Percentiles rank a stretch among this genome's conserved stretches.
Conservation (phyloP, 2,113 vertebrate genomes). For the Lutjanus erythropterus region DNA sequence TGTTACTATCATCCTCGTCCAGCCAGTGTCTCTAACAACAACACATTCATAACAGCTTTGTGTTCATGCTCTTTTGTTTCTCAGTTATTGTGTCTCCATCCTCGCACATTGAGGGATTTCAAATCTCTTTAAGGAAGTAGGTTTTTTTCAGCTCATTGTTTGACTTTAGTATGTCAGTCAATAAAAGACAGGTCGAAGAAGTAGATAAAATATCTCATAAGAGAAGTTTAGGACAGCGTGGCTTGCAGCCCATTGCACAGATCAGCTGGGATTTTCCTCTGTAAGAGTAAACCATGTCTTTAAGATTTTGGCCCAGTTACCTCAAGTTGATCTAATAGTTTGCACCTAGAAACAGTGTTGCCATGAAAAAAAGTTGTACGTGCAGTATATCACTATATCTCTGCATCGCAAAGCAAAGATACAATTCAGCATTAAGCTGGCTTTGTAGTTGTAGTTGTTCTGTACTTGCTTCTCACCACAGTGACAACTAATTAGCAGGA, state of each 20-base stretch:
- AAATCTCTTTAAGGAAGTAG: conserved; percentile 9
- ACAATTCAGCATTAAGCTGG: conserved; percentile 16
- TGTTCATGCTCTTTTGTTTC: conserved; percentile 33
- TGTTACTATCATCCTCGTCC: conserved; percentile 44
- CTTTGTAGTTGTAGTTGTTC: conserved; percentile 22
- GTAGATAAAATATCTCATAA: background rate
- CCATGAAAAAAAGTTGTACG: background rate
- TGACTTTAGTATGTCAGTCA: conserved; percentile 7
- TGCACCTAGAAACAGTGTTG: background rate
- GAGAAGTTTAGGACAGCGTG: background rate
- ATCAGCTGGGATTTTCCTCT: background rate
- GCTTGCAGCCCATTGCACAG: background rate
- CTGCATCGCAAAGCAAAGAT: conserved; percentile 28
- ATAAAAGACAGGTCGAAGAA: background rate
- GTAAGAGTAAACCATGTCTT: background rate
- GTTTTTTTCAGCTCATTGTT: background rate
- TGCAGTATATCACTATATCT: conserved; percentile 5
- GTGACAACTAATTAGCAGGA: conserved; percentile 50
- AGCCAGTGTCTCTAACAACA: conserved; percentile 42
- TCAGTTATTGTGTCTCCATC: conserved; percentile 4
- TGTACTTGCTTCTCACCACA: conserved; percentile 21
- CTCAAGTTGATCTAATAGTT: background rate
- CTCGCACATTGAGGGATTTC: conserved; percentile 14
- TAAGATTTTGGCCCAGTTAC: background rate
- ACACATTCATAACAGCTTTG: conserved; percentile 25